A percentile compares a stretch with the other conserved stretches of the same genome.
Evolutionary conservation across 2,888 invertebrate species (phyloP).

Genomic region (Operophtera brumata): DNA sequence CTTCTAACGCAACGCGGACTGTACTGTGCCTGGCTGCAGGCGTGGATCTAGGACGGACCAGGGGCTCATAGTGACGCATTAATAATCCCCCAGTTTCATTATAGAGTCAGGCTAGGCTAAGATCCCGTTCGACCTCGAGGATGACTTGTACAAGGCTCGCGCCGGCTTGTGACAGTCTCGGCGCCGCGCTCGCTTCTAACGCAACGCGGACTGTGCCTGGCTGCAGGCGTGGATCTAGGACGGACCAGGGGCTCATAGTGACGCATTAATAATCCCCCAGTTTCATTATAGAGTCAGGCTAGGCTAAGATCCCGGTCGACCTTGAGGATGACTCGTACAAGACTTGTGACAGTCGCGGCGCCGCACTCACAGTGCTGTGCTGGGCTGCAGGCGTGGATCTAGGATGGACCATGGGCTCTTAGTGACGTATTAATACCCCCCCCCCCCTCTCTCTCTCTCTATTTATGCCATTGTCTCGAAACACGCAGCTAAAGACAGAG

Average conservation of each 20-base stretch:
- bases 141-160: conserved; percentile 84
- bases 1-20: conserved; percentile 48
- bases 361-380: conserved; percentile 52
- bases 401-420: neutral
- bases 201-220: conserved; percentile 15
- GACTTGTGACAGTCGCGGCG: conserved; percentile 77
- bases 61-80: neutral
- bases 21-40: neutral
- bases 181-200: conserved; percentile 69
- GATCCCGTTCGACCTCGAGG: conserved; percentile 83
- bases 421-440: too few relatives aligned
- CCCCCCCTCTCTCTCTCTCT: too few relatives aligned
- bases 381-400: conserved; percentile 7
- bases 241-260: neutral
- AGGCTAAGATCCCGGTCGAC: conserved; percentile 77
- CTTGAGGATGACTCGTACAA: conserved; percentile 86
- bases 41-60: conserved; percentile 1
- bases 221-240: conserved; percentile 4
- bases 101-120: too few relatives aligned
- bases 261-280: neutral
- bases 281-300: too few relatives aligned
- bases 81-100: neutral
- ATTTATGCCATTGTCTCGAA: too few relatives aligned
- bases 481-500: too few relatives aligned
- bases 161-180: conserved; percentile 78